Evolutionary conservation across 1,140 invertebrate species (phyloP).

Genomic region (Lepidostoma basale): DNA sequence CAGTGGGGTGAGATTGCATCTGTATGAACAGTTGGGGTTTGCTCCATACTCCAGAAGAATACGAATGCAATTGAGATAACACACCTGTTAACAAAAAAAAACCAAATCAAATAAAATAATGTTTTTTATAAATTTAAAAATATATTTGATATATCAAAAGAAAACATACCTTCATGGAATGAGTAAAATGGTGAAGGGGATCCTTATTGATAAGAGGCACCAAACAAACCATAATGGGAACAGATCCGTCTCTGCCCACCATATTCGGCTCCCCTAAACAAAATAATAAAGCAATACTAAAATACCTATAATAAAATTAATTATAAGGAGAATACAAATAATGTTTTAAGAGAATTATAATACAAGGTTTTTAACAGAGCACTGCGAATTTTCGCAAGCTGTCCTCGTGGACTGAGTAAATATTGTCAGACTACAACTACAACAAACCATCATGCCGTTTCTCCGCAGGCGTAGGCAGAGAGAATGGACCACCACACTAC

Average conservation of each 20-base stretch:
- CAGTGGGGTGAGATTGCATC: conserved; percentile 72
- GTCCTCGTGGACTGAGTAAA: too few relatives aligned
- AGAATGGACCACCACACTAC: too few relatives aligned
- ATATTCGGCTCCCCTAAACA: conserved; percentile 67
- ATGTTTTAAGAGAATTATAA: background rate
- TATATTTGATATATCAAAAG: background rate
- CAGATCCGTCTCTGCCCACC: conserved; percentile 73
- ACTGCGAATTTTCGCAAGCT: too few relatives aligned
- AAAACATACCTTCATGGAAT: conserved; percentile 70
- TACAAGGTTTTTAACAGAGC: too few relatives aligned
- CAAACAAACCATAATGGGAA: conserved; percentile 75
- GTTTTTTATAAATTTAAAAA: background rate
- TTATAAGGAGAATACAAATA: conserved; percentile 1
- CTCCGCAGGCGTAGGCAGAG: too few relatives aligned
- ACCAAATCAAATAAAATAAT: conserved; percentile 13
- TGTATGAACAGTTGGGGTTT: conserved; percentile 75
- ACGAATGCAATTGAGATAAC: conserved; percentile 75
- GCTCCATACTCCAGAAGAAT: conserved; percentile 72
- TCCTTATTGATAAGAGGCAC: conserved; percentile 78
- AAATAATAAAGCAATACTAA: background rate
- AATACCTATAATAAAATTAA: background rate
- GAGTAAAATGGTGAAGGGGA: conserved; percentile 74
- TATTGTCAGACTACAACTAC: too few relatives aligned
- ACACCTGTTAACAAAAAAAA: conserved; percentile 62
- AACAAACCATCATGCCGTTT: too few relatives aligned